A percentile compares a stretch with the other conserved stretches of the same genome.
These are phyloP conservation scores for Sparidentex hasta DNA, from an alignment of 2,797 vertebrate species.

Conservation along the genomic window DNA sequence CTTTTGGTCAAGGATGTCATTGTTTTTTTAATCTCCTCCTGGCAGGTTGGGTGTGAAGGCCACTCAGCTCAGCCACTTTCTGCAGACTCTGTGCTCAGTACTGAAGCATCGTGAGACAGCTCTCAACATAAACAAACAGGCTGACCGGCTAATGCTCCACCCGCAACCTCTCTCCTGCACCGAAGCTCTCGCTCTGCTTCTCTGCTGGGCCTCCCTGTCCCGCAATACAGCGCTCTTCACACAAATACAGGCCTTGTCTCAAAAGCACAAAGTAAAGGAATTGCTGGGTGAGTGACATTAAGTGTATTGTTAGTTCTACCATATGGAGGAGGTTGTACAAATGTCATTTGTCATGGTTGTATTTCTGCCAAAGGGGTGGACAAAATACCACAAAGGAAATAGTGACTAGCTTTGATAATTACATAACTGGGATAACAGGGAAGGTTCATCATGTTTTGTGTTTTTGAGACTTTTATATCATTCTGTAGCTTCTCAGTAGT, in stretches of 20 bases:
- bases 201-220: constrained; percentile 88
- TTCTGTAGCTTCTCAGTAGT: too few relatives aligned
- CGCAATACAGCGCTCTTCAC: constrained; percentile 81
- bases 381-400: neutral
- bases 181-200: constrained; percentile 87
- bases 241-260: constrained; percentile 81
- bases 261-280: constrained; percentile 85
- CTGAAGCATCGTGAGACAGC: constrained; percentile 86
- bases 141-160: constrained; percentile 81
- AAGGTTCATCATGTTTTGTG: too few relatives aligned
- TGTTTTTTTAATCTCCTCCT: constrained; percentile 49
- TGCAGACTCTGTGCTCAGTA: constrained; percentile 86
- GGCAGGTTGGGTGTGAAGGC: constrained; percentile 84
- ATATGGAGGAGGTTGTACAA: neutral
- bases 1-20: constrained; percentile 31
- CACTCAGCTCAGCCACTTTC: constrained; percentile 81
- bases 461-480: too few relatives aligned
- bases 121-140: constrained; percentile 74
- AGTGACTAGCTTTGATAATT: neutral
- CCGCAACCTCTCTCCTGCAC: constrained; percentile 83
- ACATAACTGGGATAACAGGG: neutral
- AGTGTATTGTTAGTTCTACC: neutral
- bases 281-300: constrained; percentile 87
- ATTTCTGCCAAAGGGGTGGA: neutral
- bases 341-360: neutral